These are phyloP conservation scores for Gila robusta DNA, from an alignment of 2,797 vertebrate species.

Conservation along the genomic window DNA sequence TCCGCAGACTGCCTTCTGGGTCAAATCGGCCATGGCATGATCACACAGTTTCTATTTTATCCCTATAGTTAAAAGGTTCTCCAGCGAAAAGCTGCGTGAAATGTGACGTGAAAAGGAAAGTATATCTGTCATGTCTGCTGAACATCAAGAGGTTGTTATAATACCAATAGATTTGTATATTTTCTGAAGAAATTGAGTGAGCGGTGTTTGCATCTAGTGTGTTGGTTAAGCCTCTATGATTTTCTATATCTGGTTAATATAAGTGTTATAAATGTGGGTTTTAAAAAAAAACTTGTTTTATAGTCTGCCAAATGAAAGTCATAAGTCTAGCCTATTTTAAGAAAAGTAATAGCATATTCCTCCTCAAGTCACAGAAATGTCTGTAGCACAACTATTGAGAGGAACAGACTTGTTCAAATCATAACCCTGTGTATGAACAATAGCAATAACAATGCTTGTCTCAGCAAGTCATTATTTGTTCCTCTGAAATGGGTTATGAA, in stretches of 20 bases:
- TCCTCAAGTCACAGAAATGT: background rate
- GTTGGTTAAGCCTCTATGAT: background rate
- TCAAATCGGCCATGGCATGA: constrained; percentile 40
- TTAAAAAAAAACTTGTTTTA: background rate
- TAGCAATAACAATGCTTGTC: background rate
- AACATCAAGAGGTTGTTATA: background rate
- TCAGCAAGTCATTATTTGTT: background rate
- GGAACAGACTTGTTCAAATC: background rate
- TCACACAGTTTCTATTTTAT: constrained; percentile 46
- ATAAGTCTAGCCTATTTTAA: background rate
- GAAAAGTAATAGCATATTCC: background rate
- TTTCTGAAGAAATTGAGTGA: background rate
- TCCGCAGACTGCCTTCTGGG: constrained; percentile 54
- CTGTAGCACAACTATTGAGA: background rate
- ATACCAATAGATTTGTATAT: background rate
- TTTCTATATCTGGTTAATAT: background rate
- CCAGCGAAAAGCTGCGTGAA: constrained; percentile 53
- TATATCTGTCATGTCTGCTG: background rate
- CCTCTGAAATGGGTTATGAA: background rate
- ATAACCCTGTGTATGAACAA: background rate
- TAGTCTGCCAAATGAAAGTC: background rate
- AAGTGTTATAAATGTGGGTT: background rate
- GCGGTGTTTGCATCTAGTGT: background rate
- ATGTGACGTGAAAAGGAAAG: constrained; percentile 13
- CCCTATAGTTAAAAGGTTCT: constrained; percentile 47